phyloP scores from a whole-genome alignment of 2,113 vertebrate genomes.

The Panthera uncia region DNA sequence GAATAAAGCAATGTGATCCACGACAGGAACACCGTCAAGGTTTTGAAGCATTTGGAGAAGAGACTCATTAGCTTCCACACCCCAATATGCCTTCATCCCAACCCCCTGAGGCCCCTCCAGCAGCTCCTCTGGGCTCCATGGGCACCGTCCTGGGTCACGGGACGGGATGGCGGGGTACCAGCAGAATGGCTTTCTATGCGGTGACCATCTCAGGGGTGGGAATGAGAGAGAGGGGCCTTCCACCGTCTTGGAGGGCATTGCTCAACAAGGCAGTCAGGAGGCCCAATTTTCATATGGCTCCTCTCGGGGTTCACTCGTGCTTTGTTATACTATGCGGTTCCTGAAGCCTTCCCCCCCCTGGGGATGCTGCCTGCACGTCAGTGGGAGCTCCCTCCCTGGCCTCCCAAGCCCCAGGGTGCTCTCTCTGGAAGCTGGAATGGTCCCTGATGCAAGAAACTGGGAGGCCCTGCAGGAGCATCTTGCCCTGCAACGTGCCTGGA shows the following conservation, averaged over 20 bases:
- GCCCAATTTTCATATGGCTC: not conserved
- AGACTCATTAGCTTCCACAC: not conserved
- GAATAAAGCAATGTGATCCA: not conserved
- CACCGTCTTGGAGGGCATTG: not conserved
- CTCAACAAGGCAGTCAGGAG: not conserved
- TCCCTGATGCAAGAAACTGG: not conserved
- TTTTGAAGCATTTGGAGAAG: not conserved
- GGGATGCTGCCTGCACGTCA: not conserved
- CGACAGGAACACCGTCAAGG: not conserved
- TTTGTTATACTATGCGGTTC: not conserved
- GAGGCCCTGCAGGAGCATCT: not conserved
- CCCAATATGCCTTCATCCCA: not conserved
- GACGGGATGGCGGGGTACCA: not conserved
- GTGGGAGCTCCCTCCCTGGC: not conserved
- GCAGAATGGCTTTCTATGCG: not conserved
- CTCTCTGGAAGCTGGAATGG: not conserved
- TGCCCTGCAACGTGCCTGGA: not conserved
- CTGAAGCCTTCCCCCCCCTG: slow-evolving; percentile 5
- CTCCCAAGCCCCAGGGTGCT: not conserved
- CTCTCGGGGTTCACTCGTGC: not conserved
- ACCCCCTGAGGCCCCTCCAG: not conserved
- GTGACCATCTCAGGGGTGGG: not conserved
- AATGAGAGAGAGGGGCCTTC: not conserved
- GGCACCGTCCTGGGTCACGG: not conserved
- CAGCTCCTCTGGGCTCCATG: not conserved